A percentile compares a stretch with the other conserved stretches of the same genome.
These are phyloP conservation scores for Hippocampus comes DNA, from an alignment of 2,113 vertebrate species.

Conservation along the genomic window DNA sequence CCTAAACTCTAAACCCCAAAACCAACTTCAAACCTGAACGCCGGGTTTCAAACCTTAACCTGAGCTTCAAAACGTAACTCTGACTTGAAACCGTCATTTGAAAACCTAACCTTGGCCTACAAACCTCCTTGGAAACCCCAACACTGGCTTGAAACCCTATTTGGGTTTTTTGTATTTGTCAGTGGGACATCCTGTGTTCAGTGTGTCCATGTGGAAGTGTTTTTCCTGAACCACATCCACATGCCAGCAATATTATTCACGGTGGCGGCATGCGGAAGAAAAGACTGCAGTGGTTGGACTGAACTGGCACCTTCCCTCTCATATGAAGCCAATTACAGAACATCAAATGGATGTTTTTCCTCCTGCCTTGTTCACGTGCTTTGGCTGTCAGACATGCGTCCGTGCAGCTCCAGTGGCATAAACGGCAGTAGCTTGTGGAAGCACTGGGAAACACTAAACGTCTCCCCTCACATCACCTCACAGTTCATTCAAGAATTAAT, in stretches of 20 bases:
- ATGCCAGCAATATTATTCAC: slow-evolving; percentile 54
- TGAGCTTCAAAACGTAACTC: too few species aligned
- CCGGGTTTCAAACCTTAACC: too few species aligned
- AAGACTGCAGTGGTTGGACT: not conserved
- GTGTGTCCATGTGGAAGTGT: slow-evolving; percentile 67
- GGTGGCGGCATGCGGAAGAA: slow-evolving; percentile 41
- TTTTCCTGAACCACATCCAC: slow-evolving; percentile 61
- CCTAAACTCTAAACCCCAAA: too few species aligned
- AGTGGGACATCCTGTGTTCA: slow-evolving; percentile 61
- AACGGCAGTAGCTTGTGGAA: not conserved
- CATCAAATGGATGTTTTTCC: not conserved
- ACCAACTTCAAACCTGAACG: too few species aligned
- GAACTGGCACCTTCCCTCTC: slow-evolving; percentile 29
- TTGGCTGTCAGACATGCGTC: not conserved
- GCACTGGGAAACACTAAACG: not conserved
- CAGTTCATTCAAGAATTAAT: not conserved
- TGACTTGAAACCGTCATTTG: too few species aligned
- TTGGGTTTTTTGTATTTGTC: not conserved
- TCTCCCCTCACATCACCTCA: not conserved
- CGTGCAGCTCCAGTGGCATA: not conserved
- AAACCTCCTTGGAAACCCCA: not conserved
- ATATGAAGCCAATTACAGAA: slow-evolving; percentile 54
- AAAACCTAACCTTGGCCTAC: too few species aligned
- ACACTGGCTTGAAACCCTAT: not conserved
- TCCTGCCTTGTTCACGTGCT: not conserved